Percentiles rank a stretch among this genome's conserved stretches.
phyloP scores from a whole-genome alignment of 2,113 vertebrate species.

The Galbula dea region DNA sequence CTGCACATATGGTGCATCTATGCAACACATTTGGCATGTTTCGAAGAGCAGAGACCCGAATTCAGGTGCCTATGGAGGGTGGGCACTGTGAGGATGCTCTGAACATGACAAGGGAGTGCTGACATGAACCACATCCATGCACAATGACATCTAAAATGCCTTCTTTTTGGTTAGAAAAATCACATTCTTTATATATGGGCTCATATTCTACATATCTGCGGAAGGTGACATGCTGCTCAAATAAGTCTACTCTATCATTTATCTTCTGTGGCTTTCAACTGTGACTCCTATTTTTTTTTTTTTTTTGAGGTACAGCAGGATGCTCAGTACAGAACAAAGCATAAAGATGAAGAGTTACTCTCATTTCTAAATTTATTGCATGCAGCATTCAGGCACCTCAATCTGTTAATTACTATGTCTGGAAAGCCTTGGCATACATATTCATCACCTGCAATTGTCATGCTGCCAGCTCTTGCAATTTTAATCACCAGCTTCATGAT shows the following conservation, averaged over 20 bases:
- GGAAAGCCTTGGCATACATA: conserved; percentile 42
- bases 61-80: rapidly evolving
- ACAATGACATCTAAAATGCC: not conserved
- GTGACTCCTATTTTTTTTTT: not conserved
- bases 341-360: not conserved
- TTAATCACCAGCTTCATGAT: conserved; percentile 35
- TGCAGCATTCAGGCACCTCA: conserved; percentile 24
- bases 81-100: rapidly evolving
- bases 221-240: not conserved
- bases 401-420: conserved; percentile 54
- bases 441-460: conserved; percentile 56
- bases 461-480: conserved; percentile 37
- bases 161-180: not conserved
- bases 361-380: conserved; percentile 30
- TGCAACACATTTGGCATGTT: rapidly evolving
- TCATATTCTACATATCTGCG: not conserved
- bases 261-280: not conserved
- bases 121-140: rapidly evolving
- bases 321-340: not conserved
- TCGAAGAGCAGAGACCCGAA: not conserved
- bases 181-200: not conserved
- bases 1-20: rapidly evolving
- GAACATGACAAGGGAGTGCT: rapidly evolving
- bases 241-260: not conserved
- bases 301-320: not conserved